Evolutionary conservation across 2,888 invertebrate genomes (phyloP), one percentile per base, ranked within the genome.

Genomic region (Lochmaea capreae): DNA sequence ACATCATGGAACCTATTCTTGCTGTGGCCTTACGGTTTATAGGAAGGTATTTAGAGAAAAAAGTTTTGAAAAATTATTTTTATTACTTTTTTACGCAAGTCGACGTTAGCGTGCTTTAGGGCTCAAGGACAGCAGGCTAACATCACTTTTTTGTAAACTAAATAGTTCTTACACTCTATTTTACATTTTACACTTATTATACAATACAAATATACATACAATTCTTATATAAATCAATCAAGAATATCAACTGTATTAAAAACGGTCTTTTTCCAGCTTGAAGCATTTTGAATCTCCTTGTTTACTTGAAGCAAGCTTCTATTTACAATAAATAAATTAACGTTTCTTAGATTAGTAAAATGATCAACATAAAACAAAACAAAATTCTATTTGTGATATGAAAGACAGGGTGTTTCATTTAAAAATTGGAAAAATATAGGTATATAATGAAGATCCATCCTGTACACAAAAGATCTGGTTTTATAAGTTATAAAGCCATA

Each of bases 91-190:
- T 65, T 57, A 49, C 14, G 33, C 67, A 75, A 78, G 76, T 75
- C 43, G 57, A 76, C 58, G 69, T 74, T 75, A 72, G 71, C 54
- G 49, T 75, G 77, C 79, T 80, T 78, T 75, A 75, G 78, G 81
- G 81, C 78, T 79, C 79, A 79, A 73, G 22, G 65, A 74, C 79
- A 80, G 81, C 78, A 76, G 66, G 72, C 79, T 77, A 67, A 75
- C 69, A 54, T 78, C 73, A 74, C 72, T 75, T 75, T 73, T 57
- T n/a, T 69, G n/a, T 71, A 46, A 72, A 61, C 75, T 75, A 78
- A 65, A 57, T 69, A 66, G 59, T 71, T 67, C 58, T 75, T 62
- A 72, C 52, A 58, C 22, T 33, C 65, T 73, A 74, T 65, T 71
- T 49, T 76, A 76, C 76, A 71, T 58, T 62, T 77, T 73, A 73